A percentile compares a stretch with the other conserved stretches of the same genome.
These are phyloP conservation scores for Leucosticte australis DNA, from an alignment of 2,113 vertebrate genomes.

Conservation along the genomic window DNA sequence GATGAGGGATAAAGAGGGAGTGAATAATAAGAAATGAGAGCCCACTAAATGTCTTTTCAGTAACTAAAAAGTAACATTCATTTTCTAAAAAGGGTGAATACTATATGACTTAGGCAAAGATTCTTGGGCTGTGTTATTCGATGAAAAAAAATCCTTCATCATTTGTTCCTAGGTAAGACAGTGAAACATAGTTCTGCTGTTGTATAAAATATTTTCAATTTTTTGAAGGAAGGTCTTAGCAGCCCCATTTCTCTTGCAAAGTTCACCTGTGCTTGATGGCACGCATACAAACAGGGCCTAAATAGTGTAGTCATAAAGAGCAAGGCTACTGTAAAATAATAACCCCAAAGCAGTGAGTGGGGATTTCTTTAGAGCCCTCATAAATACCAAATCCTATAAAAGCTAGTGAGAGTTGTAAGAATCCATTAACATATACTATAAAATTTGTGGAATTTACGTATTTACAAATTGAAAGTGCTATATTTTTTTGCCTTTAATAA, in stretches of 20 bases:
- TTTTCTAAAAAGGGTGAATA: not conserved
- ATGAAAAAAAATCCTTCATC: not conserved
- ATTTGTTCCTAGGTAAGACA: not conserved
- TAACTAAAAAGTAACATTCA: not conserved
- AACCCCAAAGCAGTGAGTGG: not conserved
- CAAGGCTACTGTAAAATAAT: not conserved
- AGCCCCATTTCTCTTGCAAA: not conserved
- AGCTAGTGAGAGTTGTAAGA: not conserved
- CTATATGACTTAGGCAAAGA: not conserved
- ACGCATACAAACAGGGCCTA: not conserved
- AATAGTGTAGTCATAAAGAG: not conserved
- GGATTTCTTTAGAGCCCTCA: not conserved
- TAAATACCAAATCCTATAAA: not conserved
- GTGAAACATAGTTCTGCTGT: not conserved
- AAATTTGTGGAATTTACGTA: not conserved
- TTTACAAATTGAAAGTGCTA: not conserved
- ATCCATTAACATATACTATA: not conserved
- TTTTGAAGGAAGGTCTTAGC: not conserved
- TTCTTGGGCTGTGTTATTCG: not conserved
- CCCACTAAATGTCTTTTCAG: not conserved
- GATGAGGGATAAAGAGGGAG: not conserved
- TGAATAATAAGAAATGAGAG: not conserved
- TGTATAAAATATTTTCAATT: not conserved
- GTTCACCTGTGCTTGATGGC: not conserved
- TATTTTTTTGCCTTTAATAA: not conserved